Evolutionary conservation across 2,888 invertebrate species (phyloP).

Genomic region (Hipparchia sbordonii): DNA sequence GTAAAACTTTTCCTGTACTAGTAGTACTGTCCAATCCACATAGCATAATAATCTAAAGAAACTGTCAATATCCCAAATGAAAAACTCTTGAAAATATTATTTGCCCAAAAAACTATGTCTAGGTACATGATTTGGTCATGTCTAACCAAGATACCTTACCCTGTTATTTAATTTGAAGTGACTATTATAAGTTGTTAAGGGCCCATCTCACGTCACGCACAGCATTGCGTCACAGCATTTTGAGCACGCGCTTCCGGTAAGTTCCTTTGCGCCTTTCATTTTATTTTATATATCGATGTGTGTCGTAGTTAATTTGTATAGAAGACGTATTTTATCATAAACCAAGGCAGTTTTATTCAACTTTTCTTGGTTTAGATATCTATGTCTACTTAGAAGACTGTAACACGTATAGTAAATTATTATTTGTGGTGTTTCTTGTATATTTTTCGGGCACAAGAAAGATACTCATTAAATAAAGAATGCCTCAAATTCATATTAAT

Average conservation of each 20-base stretch:
- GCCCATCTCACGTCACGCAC: slow-evolving; percentile 32
- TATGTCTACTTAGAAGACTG: too few species aligned
- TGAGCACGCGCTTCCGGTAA: slow-evolving; percentile 56
- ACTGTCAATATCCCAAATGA: neutral
- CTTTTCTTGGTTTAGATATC: neutral
- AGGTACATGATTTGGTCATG: neutral
- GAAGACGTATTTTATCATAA: neutral
- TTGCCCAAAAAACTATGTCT: neutral
- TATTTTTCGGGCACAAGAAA: too few species aligned
- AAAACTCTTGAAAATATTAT: neutral
- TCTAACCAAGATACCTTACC: too few species aligned
- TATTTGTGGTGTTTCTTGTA: too few species aligned
- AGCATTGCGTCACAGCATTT: slow-evolving; percentile 38
- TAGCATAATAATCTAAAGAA: neutral
- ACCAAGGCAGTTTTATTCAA: neutral
- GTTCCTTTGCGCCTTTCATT: slow-evolving; percentile 54
- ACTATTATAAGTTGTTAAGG: slow-evolving; percentile 22
- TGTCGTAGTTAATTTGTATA: neutral
- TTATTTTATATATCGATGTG: slow-evolving; percentile 28
- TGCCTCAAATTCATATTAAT: too few species aligned
- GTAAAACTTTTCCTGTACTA: too few species aligned
- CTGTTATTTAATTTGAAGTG: slow-evolving; percentile 2
- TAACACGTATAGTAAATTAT: too few species aligned
- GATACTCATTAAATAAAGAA: too few species aligned
- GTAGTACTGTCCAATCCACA: neutral